Base-by-base conservation (phyloP, 35 echinoderm and acorn worm genomes). In the Ophiothrix spiculata region DNA sequence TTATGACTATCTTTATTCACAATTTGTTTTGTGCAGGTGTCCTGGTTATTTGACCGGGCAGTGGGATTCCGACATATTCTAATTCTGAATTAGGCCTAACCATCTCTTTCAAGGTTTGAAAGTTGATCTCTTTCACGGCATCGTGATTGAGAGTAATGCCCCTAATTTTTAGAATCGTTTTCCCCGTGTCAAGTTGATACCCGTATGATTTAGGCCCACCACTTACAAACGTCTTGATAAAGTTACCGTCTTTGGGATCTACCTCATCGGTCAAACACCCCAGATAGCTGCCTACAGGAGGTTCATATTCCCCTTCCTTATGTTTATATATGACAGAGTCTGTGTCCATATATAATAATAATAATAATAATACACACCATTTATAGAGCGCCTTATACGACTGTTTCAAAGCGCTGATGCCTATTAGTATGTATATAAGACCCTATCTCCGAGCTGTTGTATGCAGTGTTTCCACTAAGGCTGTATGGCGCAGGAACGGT, bases 261-360 rank as follows among this genome's bases (percentile, higher is more conserved):
- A 92, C 80, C 56, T 92, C 88, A 56, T 84, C 34, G 0, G 93
- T 94, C 4, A 94, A 40, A 10, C 91, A 83, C 15, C 93, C 88
- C 12, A 94, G 39, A 36, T 69, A 88, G 80, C 88, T 39, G 6
- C 93, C 85, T 1, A 81, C 41, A 32, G 80, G 49, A 31, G 84
- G 86, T 23, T 75, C 31, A 56, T 39, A 84, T 23, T 76, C 23
- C 28, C 88, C 86, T 37, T 35, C 14, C 83, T 34, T 75, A 37
- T 39, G 39, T 25, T 86, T 36, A 32, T 87, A 96, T 4, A 96
- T 83, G 4, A 91, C 60, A 75, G 80, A 85, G 19, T 96, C 93
- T 2, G 89, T 90, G 64, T 97, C 94, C 69, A 86, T 83, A 64
- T 97, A 92, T n/a, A 97, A 39, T n/a, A n/a, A n/a, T n/a, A n/a